Base-by-base conservation (phyloP, 2,888 invertebrate genomes). In the Chloromyia formosa region DNA sequence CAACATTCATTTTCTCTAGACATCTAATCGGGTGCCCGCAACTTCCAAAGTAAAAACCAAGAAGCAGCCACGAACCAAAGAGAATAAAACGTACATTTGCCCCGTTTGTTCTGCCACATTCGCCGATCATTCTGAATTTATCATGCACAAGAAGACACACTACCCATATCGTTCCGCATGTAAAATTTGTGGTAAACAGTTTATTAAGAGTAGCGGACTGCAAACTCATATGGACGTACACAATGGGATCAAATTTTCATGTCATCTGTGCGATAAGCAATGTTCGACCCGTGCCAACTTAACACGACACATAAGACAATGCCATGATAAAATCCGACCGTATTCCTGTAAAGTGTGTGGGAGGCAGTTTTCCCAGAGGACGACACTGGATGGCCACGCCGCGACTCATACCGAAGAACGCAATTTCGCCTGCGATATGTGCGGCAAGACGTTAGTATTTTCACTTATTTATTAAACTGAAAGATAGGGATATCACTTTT, bases 271-370 rank as follows among this genome's bases (percentile, higher is more conserved):
- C 23, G 54, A 69, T 45, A 74, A 71, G 40, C 35, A 56, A 22
- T 76, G 73, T 45, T 74, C 75, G 35, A 77, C 71, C 56, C 75
- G 73, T 61, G 76, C 71, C 14, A 77, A 77, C 58, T 74, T 77
- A 27, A 61, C 71, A 60, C 69, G 77, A 1, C 77, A 77, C 45
- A 61, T 75, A 54, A 72, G 74, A 5, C 69, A 75, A 14, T 73
- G 64, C 40, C 77, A 77, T 42, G 9, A 61, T 2, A 61, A 75
- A 12, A 58, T 74, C 18, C 49, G 61, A 68, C 27, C 35, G 22
- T 61, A 74, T 23, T 14, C 18, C 12, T 77, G 77, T 54, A 58
- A 68, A 12, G 27, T 35, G 27, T 35, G 27, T 35, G 3, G 3
- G 7, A 35, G 7, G 27, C 2, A 7, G 7, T 35, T 35, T 35